Evolutionary conservation across 1,140 invertebrate species (phyloP).

Genomic region (Planococcus citri): DNA sequence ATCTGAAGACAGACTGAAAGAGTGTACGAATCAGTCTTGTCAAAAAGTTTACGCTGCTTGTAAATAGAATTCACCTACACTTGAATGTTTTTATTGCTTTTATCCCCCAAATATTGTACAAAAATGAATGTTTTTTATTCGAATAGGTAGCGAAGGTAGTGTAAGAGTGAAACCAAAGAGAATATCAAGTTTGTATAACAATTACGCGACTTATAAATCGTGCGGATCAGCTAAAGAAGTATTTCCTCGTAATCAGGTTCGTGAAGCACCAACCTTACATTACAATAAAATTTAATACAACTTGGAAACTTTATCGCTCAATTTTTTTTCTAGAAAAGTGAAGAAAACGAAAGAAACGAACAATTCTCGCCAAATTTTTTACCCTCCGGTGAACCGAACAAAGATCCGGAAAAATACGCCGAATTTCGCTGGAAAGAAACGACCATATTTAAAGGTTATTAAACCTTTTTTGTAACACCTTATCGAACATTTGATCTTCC

Average conservation of each 20-base stretch:
- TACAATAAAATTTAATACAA: not conserved
- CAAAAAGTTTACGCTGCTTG: constrained; percentile 11
- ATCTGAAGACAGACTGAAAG: constrained; percentile 24
- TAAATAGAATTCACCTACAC: too few species aligned
- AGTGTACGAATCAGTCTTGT: constrained; percentile 20
- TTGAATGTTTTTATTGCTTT: not conserved
- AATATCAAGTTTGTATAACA: not conserved
- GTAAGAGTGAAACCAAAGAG: not conserved
- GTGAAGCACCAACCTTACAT: not conserved
- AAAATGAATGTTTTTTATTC: not conserved
- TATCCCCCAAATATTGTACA: not conserved
- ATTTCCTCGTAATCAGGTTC: not conserved
- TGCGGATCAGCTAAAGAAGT: not conserved
- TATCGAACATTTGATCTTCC: too few species aligned
- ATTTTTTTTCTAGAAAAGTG: not conserved
- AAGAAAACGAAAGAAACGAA: not conserved
- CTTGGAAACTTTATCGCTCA: too few species aligned
- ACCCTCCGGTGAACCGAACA: not conserved
- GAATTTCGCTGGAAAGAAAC: constrained; percentile 16
- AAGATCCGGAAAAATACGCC: constrained; percentile 11
- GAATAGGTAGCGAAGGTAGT: constrained; percentile 5
- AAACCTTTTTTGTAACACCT: too few species aligned
- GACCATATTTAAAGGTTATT: constrained; percentile 7
- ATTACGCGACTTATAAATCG: not conserved
- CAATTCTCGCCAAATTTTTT: not conserved